Percentiles rank a stretch among this genome's conserved stretches.
Evolutionary conservation across 1,140 invertebrate species (phyloP).

Genomic region (Papilio polyxenes): DNA sequence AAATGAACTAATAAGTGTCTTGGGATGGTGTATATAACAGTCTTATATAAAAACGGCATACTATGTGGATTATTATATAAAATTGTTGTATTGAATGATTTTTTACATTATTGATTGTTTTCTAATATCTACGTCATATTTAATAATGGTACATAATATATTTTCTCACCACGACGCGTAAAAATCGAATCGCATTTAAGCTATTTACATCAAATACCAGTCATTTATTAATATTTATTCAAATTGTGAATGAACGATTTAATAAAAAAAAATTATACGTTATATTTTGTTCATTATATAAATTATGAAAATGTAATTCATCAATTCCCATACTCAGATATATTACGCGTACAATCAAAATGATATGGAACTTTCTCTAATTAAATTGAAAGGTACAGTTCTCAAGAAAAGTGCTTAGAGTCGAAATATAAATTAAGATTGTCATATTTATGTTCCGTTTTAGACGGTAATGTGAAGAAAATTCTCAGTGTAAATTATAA

Average conservation of each 20-base stretch:
- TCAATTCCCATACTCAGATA: background rate
- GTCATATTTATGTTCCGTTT: too few relatives aligned
- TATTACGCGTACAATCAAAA: background rate
- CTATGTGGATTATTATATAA: background rate
- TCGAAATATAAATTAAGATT: too few relatives aligned
- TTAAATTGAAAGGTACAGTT: too few relatives aligned
- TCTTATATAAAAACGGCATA: constrained; percentile 8
- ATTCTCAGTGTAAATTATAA: too few relatives aligned
- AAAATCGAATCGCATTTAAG: constrained; percentile 18
- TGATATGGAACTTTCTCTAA: too few relatives aligned
- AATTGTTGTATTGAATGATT: constrained; percentile 6
- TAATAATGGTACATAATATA: background rate
- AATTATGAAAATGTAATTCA: constrained; percentile 25
- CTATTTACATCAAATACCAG: constrained; percentile 18
- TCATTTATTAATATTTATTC: constrained; percentile 30
- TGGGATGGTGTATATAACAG: constrained; percentile 10
- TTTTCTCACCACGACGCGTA: constrained; percentile 31
- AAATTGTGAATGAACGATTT: constrained; percentile 14
- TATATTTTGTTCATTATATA: background rate
- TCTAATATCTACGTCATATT: constrained; percentile 3
- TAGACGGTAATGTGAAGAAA: too few relatives aligned
- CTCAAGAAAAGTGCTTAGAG: too few relatives aligned
- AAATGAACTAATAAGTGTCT: background rate
- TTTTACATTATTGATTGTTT: constrained; percentile 27
- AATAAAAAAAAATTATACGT: background rate